phyloP scores from a whole-genome alignment of 1,140 invertebrate species.

The Drosophila lowei region DNA sequence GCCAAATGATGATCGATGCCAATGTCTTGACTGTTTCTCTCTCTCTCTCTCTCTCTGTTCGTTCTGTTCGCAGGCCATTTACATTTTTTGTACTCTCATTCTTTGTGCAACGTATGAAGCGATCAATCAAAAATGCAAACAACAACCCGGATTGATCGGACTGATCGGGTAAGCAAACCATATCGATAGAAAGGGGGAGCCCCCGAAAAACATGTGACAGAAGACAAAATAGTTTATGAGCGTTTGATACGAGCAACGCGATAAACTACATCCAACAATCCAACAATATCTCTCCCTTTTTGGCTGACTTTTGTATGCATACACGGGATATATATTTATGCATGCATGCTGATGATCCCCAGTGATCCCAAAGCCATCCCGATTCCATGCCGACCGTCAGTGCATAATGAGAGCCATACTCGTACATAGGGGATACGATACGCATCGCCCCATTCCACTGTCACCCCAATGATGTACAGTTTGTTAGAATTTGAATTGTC shows the following conservation, averaged over 20 bases:
- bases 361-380: slow-evolving; percentile 1
- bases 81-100: slow-evolving; percentile 71
- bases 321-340: slow-evolving; percentile 16
- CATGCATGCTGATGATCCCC: slow-evolving; percentile 29
- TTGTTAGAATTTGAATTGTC: slow-evolving; percentile 82
- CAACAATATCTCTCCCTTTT: slow-evolving; percentile 12
- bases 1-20: slow-evolving; percentile 79
- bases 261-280: slow-evolving; percentile 54
- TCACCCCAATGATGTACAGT: slow-evolving; percentile 75
- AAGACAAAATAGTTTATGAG: slow-evolving; percentile 80
- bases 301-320: slow-evolving; percentile 30
- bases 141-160: slow-evolving; percentile 17
- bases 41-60: slow-evolving; percentile 2
- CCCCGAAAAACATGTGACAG: slow-evolving; percentile 42
- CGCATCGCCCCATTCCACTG: slow-evolving; percentile 30
- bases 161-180: slow-evolving; percentile 6
- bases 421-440: not conserved
- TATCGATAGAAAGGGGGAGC: not conserved
- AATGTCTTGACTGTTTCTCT: slow-evolving; percentile 16
- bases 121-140: slow-evolving; percentile 83
- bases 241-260: slow-evolving; percentile 61
- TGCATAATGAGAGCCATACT: slow-evolving; percentile 10
- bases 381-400: slow-evolving; percentile 7
- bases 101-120: slow-evolving; percentile 72
- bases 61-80: slow-evolving; percentile 50